Evolutionary conservation across 1,140 invertebrate genomes (phyloP).

Genomic region (Hyphantria cunea): DNA sequence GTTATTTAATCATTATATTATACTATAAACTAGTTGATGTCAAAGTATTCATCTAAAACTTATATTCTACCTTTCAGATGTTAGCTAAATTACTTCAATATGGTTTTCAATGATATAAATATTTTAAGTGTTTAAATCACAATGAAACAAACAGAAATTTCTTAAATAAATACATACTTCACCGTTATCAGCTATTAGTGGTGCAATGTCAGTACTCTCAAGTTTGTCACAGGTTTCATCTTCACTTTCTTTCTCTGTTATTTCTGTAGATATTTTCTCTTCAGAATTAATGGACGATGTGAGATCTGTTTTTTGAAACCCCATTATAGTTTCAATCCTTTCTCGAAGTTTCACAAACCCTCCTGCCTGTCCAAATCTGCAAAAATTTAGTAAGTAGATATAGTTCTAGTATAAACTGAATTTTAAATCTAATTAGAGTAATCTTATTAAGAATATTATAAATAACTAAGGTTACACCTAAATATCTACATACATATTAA

Average conservation of each 20-base stretch:
- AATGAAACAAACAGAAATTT: neutral
- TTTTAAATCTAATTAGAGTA: too few relatives aligned
- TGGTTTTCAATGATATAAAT: too few relatives aligned
- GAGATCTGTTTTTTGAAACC: constrained; percentile 71
- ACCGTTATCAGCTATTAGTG: constrained; percentile 56
- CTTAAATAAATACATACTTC: constrained; percentile 76
- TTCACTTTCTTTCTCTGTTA: constrained; percentile 65
- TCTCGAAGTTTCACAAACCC: constrained; percentile 95
- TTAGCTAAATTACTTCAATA: too few relatives aligned
- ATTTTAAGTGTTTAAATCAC: too few relatives aligned
- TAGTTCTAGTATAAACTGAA: too few relatives aligned
- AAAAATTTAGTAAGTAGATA: constrained; percentile 17
- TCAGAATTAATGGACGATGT: constrained; percentile 66
- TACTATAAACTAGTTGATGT: too few relatives aligned
- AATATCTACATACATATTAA: constrained; percentile 87
- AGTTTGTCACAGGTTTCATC: constrained; percentile 48
- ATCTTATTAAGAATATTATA: too few relatives aligned
- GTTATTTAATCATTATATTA: too few relatives aligned
- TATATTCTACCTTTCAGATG: too few relatives aligned
- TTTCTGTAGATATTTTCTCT: constrained; percentile 74
- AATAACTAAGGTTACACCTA: too few relatives aligned
- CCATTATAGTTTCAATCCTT: constrained; percentile 87
- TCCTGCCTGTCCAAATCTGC: constrained; percentile 91
- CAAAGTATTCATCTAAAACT: too few relatives aligned
- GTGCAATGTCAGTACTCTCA: constrained; percentile 52